These are phyloP conservation scores for Microtus pennsylvanicus DNA, from an alignment of 2,113 vertebrate species.

Conservation along the genomic window DNA sequence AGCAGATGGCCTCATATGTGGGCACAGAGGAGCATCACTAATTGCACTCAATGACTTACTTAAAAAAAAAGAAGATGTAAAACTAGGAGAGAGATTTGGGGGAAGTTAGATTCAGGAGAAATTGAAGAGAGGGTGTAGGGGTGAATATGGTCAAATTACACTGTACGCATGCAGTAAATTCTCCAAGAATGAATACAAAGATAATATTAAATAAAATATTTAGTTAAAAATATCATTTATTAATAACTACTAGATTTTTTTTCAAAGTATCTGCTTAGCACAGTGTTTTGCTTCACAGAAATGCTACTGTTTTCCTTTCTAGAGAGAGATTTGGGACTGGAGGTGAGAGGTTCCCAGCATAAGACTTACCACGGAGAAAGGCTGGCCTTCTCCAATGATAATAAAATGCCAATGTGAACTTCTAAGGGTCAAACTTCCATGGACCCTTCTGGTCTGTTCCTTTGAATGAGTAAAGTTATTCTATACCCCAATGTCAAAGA, in stretches of 20 bases:
- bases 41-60: no score
- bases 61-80: not conserved
- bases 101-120: not conserved
- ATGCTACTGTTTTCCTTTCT: not conserved
- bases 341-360: not conserved
- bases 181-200: not conserved
- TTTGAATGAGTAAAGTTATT: not conserved
- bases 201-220: no score
- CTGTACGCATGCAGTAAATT: not conserved
- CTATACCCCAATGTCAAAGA: not conserved
- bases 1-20: no score
- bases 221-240: not conserved
- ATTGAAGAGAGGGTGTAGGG: not conserved
- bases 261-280: not conserved
- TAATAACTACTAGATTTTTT: not conserved
- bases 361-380: not conserved
- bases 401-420: not conserved
- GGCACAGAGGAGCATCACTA: not conserved
- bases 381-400: not conserved
- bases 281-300: conserved; percentile 17
- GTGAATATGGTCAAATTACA: not conserved
- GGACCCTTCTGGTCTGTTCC: not conserved
- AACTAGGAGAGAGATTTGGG: not conserved
- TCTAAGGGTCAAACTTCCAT: not conserved
- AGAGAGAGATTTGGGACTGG: not conserved